Conservation (phyloP, 2,113 vertebrate genomes). For the Taurulus bubalis region DNA sequence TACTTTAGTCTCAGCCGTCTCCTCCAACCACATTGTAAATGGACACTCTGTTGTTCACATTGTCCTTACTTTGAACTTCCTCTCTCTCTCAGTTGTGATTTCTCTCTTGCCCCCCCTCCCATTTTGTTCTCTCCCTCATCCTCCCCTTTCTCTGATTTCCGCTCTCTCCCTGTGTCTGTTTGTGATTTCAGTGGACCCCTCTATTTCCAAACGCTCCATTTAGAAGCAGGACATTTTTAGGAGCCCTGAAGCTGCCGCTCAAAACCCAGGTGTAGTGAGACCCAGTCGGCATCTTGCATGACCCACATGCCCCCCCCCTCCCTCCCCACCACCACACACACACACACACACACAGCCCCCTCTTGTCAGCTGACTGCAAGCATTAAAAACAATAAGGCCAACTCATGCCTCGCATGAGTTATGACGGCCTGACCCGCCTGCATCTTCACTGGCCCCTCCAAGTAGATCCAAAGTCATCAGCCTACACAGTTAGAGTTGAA, state of each 20-base stretch:
- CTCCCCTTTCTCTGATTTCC: slow-evolving; percentile 44
- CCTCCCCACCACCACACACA: slow-evolving; percentile 8
- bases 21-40: slow-evolving; percentile 39
- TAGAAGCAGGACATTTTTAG: slow-evolving; percentile 92
- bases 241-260: slow-evolving; percentile 90
- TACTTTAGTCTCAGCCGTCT: slow-evolving; percentile 12
- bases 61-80: slow-evolving; percentile 63
- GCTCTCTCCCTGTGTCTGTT: slow-evolving; percentile 86
- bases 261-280: slow-evolving; percentile 88
- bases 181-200: slow-evolving; percentile 97
- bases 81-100: slow-evolving; percentile 49
- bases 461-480: slow-evolving; percentile 81
- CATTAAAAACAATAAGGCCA: slow-evolving; percentile 52
- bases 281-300: slow-evolving; percentile 91
- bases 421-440: slow-evolving; percentile 69
- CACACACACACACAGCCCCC: slow-evolving; percentile 48
- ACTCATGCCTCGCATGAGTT: slow-evolving; percentile 86
- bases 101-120: slow-evolving; percentile 34
- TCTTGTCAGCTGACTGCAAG: slow-evolving; percentile 26
- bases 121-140: slow-evolving; percentile 42
- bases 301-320: slow-evolving; percentile 61
- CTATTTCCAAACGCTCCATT: slow-evolving; percentile 91
- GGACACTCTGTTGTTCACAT: slow-evolving; percentile 45
- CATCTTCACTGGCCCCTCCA: slow-evolving; percentile 69
- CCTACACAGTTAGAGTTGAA: not conserved